Base-by-base conservation (phyloP, 2,113 vertebrate species). In the Orientallactaga bullata region DNA sequence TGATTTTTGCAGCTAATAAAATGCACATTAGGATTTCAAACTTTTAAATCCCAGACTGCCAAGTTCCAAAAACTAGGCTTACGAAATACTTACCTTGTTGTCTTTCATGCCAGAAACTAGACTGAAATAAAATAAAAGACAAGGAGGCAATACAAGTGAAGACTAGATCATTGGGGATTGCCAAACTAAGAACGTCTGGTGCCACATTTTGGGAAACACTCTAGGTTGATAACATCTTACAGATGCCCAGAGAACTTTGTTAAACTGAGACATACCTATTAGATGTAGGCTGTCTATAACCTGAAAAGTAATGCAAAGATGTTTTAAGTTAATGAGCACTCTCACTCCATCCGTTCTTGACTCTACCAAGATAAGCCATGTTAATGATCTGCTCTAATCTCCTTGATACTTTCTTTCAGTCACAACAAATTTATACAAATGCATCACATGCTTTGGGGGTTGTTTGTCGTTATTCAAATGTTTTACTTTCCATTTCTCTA, bases 21-120 rank as follows among this genome's bases (percentile, higher is more conserved):
- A 35, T 76, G 66, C 5, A 81, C 37, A 90, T 51, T 76, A 24
- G 55, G 23, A 61, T 89, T 79, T 95, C 28, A 88, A 89, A 91
- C 23, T 8, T 47, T 47, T 47, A 47, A 47, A 47, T 47, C 42
- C 63, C 51, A 3, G 1, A 39, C 13, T 91, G 21, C 66, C 69
- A 76, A 30, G 72, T 73, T 78, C 23, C 16, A 92, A 87, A 89
- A 9, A 39, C 9, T 65, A 39, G 65, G 11, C 30, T 81, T 69
- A 89, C 85, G 13, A 83, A 68, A n/a, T 69, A 69, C 81, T n/a
- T 63, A 28, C 32, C 17, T 47, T 30, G 5, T 58, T 87, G n/a
- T n/a, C n/a, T 60, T 87, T 42, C 84, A 86, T 91, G 5, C 20
- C 55, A 88, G 32, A 90, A 83, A 76, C 55, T 80, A 51, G 87